phyloP scores from a whole-genome alignment of 2,888 invertebrate species.

The Hirtodrosophila histrioides region DNA sequence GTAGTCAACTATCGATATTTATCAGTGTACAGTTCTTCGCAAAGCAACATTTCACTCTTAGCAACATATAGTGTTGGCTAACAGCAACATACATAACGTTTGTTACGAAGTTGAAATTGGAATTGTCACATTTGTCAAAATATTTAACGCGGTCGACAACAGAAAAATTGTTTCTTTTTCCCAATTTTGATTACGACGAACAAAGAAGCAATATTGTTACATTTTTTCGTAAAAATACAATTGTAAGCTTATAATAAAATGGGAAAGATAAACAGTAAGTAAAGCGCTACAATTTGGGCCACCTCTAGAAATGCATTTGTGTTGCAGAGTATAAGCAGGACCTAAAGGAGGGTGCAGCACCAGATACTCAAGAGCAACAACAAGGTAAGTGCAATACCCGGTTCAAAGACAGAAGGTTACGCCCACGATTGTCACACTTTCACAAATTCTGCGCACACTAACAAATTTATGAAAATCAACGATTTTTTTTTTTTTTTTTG shows the following conservation, averaged over 20 bases:
- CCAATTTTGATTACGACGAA: background rate
- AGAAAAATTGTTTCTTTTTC: too few relatives aligned
- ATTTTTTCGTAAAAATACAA: background rate
- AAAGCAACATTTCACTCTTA: background rate
- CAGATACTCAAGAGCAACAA: constrained; percentile 25
- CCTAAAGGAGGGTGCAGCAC: constrained; percentile 3
- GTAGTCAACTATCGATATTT: constrained; percentile 8
- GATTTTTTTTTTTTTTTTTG: background rate
- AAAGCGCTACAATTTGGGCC: background rate
- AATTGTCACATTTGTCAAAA: background rate
- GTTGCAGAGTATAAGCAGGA: constrained; percentile 33
- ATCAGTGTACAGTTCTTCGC: background rate
- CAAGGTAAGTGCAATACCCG: constrained; percentile 38
- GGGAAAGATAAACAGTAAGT: constrained; percentile 67
- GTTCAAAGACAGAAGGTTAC: too few relatives aligned
- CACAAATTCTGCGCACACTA: background rate
- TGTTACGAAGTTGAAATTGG: too few relatives aligned
- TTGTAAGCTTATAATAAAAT: constrained; percentile 15
- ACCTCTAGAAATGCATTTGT: background rate
- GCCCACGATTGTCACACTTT: too few relatives aligned
- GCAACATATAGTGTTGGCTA: constrained; percentile 3
- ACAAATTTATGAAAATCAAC: background rate
- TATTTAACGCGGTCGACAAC: too few relatives aligned
- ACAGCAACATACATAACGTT: too few relatives aligned
- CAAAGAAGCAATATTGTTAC: background rate